Evolutionary conservation across 2,113 vertebrate genomes (phyloP).

Genomic region (Chrysochloris asiatica): DNA sequence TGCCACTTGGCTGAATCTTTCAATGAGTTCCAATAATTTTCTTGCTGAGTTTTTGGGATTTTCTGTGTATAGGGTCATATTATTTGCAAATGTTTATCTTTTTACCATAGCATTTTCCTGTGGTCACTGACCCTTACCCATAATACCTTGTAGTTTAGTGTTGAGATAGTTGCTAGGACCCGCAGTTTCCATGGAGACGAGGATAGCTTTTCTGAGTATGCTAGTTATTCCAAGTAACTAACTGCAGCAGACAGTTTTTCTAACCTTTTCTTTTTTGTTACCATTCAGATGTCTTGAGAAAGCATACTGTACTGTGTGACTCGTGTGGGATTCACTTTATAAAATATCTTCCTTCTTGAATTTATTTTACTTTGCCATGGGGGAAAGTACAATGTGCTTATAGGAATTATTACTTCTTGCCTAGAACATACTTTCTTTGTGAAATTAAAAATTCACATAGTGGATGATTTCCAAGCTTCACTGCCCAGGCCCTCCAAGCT

Average conservation of each 20-base stretch:
- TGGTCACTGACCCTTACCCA: not conserved
- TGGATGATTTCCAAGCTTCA: constrained; percentile 34
- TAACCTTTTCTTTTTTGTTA: not conserved
- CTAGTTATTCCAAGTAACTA: constrained; percentile 40
- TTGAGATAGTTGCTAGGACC: constrained; percentile 36
- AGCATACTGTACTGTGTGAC: not conserved
- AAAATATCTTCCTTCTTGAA: constrained; percentile 45
- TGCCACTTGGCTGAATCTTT: too few relatives aligned
- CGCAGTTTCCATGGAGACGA: constrained; percentile 7
- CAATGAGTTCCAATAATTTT: too few relatives aligned
- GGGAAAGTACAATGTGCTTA: constrained; percentile 5
- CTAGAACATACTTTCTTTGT: constrained; percentile 52
- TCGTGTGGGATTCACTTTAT: constrained; percentile 6
- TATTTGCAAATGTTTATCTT: constrained; percentile 13
- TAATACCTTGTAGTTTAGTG: constrained; percentile 38
- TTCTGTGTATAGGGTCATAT: too few relatives aligned
- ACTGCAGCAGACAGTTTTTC: not conserved
- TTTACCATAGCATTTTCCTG: not conserved
- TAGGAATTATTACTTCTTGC: constrained; percentile 47
- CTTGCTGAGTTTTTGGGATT: too few relatives aligned
- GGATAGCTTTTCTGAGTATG: constrained; percentile 40
- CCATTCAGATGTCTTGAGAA: not conserved
- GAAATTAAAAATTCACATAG: constrained; percentile 47
- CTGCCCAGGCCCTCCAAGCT: not conserved
- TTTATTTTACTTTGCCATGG: constrained; percentile 42